Percentiles rank a stretch among this genome's conserved stretches.
Evolutionary conservation across 2,113 vertebrate genomes (phyloP).

Genomic region (Pollachius pollachius): DNA sequence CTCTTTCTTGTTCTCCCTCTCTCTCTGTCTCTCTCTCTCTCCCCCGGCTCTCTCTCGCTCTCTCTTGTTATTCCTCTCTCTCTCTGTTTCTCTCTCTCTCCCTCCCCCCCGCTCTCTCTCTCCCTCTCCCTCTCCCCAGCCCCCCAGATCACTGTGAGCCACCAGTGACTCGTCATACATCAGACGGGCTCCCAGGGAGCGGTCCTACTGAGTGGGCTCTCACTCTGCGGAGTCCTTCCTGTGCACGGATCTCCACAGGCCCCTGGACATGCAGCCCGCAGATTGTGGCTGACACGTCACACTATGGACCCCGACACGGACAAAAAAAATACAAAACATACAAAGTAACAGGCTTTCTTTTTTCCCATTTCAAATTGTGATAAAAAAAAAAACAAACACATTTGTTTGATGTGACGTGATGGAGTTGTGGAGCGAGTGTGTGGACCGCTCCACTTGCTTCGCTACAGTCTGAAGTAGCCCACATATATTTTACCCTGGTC

Average conservation of each 20-base stretch:
- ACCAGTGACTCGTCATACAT: slow-evolving; percentile 2
- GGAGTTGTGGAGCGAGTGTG: neutral
- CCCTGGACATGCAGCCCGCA: slow-evolving; percentile 3
- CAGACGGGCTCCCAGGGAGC: slow-evolving; percentile 5
- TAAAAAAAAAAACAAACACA: too few relatives aligned
- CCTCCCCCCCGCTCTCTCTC: neutral
- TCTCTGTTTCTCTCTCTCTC: neutral
- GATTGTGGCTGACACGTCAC: neutral
- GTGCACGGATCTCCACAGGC: neutral
- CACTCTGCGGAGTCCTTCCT: slow-evolving; percentile 20
- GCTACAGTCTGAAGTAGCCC: too few relatives aligned
- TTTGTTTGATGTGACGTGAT: neutral
- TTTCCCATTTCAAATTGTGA: too few relatives aligned
- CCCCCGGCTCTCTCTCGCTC: too few relatives aligned
- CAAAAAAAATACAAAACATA: too few relatives aligned
- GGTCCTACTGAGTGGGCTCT: slow-evolving; percentile 2
- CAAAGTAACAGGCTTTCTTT: too few relatives aligned
- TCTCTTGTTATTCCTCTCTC: too few relatives aligned
- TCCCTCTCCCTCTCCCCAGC: slow-evolving; percentile 1
- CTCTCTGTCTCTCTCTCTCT: slow-evolving; percentile 2
- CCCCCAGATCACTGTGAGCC: neutral
- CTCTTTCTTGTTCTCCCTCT: slow-evolving; percentile 2
- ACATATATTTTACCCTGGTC: neutral
- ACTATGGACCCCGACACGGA: too few relatives aligned
- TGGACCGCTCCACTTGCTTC: neutral